Base-by-base conservation (phyloP, 1,140 invertebrate species). In the Bilobella aurantiaca region DNA sequence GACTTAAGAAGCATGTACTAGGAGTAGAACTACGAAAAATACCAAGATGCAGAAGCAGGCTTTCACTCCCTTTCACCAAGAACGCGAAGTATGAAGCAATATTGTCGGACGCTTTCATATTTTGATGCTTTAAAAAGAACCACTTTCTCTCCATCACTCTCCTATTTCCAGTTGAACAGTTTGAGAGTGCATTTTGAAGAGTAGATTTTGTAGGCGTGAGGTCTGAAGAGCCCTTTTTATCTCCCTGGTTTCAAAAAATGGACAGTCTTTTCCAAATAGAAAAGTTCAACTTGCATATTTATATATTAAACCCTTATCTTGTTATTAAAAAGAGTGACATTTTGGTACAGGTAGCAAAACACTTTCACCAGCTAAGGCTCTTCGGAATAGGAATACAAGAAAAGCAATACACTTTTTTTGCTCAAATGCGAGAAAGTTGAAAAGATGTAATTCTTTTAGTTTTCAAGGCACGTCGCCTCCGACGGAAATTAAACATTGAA, bases 401-500 rank as follows among this genome's bases (percentile, higher is more conserved):
- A 42, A 42, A 42, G 37, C 8, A 42, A 12, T 42, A n/a, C 37
- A 42, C 37, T 42, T 42, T 42, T n/a, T 42, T 12, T n/a, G 37
- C 37, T 8, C 37, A 8, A 42, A n/a, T 12, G n/a, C 8, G n/a
- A 42, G n/a, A 42, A 42, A 42, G n/a, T 8, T 12, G n/a, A n/a
- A 42, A 42, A 42, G 37, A 42, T n/a, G n/a, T 12, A 42, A 42
- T 42, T 42, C 37, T 56, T 67, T 42, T 21, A 34, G 58, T 25
- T 68, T 68, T 69, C 67, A 58, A 62, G 31, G 23, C 67, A 69
- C 67, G 67, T 69, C 29, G 25, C 56, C n/a, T 59, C 46, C 60
- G 53, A 12, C 63, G 67, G 67, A 69, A 69, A 69, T 69, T 69
- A 69, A 69, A 69, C 63, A 69, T 65, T 64, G 58, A 60, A 64